Evolutionary conservation across 2,797 vertebrate species (phyloP), one percentile per base, ranked within the genome.

Genomic region (Smutsia gigantea): DNA sequence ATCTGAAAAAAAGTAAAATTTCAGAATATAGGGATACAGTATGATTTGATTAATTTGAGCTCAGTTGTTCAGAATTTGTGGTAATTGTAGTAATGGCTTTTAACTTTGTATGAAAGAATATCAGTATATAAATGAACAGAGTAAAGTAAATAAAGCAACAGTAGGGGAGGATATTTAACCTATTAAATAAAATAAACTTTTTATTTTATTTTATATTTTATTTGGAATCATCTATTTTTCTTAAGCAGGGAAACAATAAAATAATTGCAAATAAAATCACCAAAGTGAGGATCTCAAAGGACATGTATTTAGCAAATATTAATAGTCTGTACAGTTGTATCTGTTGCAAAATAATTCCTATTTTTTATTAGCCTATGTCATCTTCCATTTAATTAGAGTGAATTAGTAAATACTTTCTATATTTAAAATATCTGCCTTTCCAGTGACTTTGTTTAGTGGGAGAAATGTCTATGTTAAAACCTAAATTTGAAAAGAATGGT

Each of bases 201-300:
- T 37, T 37, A 23, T 46, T 46, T 46, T 11, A 46, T 46, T 46
- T 46, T 46, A 46, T 46, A 68, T 95, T 96, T 95, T 91, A 61
- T 92, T 93, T 94, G 59, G 72, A 94, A 29, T 71, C 4, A 17
- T 63, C 37, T 90, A 14, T 25, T 64, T 92, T 94, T 93, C 92
- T 87, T 19, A 59, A 74, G 55, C 37, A 90, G 39, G 71, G n/a
- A 63, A 95, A 72, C 79, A 59, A 49, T 83, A 75, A 88, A 89
- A 66, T 77, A 64, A 71, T 90, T 86, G 57, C 51, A 84, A 90
- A 85, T 78, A 69, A 93, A 90, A 88, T 92, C 51, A 96, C 23
- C 21, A 57, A 79, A 84, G 21, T 39, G 83, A 90, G 39, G 13
- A 46, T 90, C n/a, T 64, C 69, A 75, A 90, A 55, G 46, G 37